Evolutionary conservation across 1,140 invertebrate genomes (phyloP), one percentile per base, ranked within the genome.

Genomic region (Heliconius congener): DNA sequence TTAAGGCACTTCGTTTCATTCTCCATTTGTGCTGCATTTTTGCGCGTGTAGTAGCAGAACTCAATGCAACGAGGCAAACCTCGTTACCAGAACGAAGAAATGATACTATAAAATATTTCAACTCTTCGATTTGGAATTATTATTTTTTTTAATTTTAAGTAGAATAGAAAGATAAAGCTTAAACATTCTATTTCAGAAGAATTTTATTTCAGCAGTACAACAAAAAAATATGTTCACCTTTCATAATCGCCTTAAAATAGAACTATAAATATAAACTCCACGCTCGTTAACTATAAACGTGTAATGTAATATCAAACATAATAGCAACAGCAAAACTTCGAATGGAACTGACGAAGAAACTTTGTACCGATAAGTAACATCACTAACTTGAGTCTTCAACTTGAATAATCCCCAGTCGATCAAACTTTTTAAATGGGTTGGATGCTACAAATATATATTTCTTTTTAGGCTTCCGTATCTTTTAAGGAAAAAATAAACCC

Each of bases 261-360:
- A 66, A 23, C 60, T 13, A 66, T 16, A 16, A 2, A 30, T 23
- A 2, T 30, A 16, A 30, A 18, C 60, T 23, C 60, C 23, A 66
- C 27, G 23, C 60, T 66, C 27, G 60, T 66, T 66, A 66, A 66
- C 60, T 30, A 23, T 66, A 66, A 18, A 27, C 23, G 23, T 30
- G 60, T 66, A 66, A 66, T 66, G 60, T 66, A 66, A 66, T 30
- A 27, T 66, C 60, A 30, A 66, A 66, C 60, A 66, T 66, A 66
- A 66, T 66, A 66, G 46, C 73, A n/a, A 74, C 50, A 27, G 73
- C 73, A 30, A 50, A 74, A 74, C 42, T 74, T 74, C 19, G 16
- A 50, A 52, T 74, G 73, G 27, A 74, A 46, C 50, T 52, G 50
- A 30, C 27, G 73, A 74, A 66, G 9, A 66, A 66, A 66, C 60